Conservation (phyloP, 2,888 invertebrate genomes). For the Escarpia spicata region DNA sequence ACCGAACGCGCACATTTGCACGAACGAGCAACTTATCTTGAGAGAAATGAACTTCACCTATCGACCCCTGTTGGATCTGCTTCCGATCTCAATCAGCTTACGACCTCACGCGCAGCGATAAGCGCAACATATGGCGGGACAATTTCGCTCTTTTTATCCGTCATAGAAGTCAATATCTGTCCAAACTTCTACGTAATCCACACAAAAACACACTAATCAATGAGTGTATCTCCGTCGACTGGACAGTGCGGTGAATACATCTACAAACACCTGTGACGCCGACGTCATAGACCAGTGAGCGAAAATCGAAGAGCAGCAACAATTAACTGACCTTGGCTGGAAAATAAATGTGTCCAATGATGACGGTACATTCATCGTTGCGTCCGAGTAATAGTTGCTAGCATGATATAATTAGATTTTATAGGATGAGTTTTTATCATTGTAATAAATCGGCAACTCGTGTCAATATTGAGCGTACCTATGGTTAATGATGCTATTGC, state of each 20-base stretch:
- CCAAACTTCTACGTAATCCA: background rate
- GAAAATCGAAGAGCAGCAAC: background rate
- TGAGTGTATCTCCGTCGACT: background rate
- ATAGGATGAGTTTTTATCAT: background rate
- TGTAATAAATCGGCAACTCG: background rate
- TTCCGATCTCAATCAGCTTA: background rate
- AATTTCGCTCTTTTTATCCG: background rate
- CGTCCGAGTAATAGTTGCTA: background rate
- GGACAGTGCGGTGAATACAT: background rate
- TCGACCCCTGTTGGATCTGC: background rate
- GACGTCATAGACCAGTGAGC: background rate
- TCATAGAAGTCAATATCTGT: background rate
- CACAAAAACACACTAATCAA: conserved; percentile 6
- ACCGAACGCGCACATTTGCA: too few species aligned
- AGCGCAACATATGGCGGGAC: background rate
- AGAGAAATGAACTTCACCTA: background rate
- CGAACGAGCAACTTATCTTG: background rate
- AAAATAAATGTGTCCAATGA: background rate
- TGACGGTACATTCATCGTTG: background rate
- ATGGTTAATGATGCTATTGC: background rate
- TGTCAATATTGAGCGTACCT: background rate
- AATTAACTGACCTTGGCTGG: background rate
- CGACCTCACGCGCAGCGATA: background rate
- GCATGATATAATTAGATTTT: background rate
- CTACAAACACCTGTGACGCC: background rate